Percentiles rank a stretch among this genome's conserved stretches.
These are phyloP conservation scores for Erebia ligea DNA, from an alignment of 2,888 invertebrate species.

Conservation along the genomic window DNA sequence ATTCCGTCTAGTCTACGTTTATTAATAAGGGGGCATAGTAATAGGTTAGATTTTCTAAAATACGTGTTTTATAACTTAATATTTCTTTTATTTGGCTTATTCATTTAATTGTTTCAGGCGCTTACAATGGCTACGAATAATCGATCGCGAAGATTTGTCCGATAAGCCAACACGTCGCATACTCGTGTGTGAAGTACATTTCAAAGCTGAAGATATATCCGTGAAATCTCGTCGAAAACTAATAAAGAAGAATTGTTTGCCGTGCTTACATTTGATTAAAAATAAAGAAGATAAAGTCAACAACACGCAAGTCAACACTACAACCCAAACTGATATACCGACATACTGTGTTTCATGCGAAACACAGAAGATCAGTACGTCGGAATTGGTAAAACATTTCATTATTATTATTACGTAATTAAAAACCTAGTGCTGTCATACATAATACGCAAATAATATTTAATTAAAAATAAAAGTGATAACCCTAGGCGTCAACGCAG, in stretches of 20 bases:
- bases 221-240: conserved; percentile 8
- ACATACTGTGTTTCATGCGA: conserved; percentile 1
- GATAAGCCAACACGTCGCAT: conserved; percentile 4
- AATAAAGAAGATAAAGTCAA: conserved; percentile 8
- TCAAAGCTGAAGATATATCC: conserved; percentile 4
- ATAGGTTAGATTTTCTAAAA: no score
- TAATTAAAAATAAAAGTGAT: no score
- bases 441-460: no score
- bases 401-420: no score
- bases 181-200: conserved; percentile 7
- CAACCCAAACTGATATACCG: conserved; percentile 9
- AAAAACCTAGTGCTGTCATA: no score
- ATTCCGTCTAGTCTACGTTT: no score
- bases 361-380: conserved; percentile 6
- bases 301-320: conserved; percentile 1
- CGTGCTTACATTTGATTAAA: conserved; percentile 7
- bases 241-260: conserved; percentile 2
- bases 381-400: background rate
- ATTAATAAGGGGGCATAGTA: no score
- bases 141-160: conserved; percentile 8
- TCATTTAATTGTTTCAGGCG: background rate
- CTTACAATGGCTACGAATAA: conserved; percentile 4
- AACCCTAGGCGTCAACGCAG: no score
- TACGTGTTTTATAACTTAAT: no score
- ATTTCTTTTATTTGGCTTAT: no score